Conservation (phyloP, 2,888 invertebrate species). For the Drosophila cracens region DNA sequence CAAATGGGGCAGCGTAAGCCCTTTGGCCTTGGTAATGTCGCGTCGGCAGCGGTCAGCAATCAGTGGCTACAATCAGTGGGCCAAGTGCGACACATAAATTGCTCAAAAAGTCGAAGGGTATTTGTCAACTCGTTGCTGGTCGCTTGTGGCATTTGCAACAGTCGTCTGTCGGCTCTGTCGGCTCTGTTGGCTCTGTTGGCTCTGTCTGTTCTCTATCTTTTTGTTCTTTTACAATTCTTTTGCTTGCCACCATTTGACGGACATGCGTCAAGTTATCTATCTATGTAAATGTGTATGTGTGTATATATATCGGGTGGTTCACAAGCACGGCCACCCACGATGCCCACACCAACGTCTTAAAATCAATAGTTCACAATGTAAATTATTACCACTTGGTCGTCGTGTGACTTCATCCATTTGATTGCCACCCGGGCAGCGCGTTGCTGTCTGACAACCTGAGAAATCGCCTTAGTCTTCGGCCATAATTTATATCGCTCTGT, state of each 20-base stretch:
- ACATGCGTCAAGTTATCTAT: constrained; percentile 75
- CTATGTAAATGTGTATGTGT: not conserved
- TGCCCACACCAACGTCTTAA: constrained; percentile 30
- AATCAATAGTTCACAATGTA: constrained; percentile 75
- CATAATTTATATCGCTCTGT: constrained; percentile 63
- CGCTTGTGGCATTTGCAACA: constrained; percentile 38
- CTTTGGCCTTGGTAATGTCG: constrained; percentile 68
- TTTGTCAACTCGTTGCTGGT: constrained; percentile 75
- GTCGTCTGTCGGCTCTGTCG: constrained; percentile 21
- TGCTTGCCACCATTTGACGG: constrained; percentile 62
- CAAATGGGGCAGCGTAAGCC: constrained; percentile 56
- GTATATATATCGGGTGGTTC: constrained; percentile 9
- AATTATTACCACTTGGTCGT: constrained; percentile 66
- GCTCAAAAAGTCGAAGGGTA: constrained; percentile 78
- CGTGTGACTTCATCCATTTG: constrained; percentile 72
- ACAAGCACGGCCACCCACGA: constrained; percentile 16
- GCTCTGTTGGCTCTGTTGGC: constrained; percentile 6
- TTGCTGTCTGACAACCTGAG: constrained; percentile 27
- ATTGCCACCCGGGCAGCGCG: constrained; percentile 34
- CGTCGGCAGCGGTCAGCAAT: constrained; percentile 61
- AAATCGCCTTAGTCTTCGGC: constrained; percentile 43
- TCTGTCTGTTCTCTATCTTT: constrained; percentile 28
- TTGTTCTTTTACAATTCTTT: constrained; percentile 29
- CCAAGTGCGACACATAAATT: constrained; percentile 76
- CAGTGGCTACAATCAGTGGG: constrained; percentile 69